phyloP scores from a whole-genome alignment of 92 coral and sea anemone species.

The Bergia puertoricense region DNA sequence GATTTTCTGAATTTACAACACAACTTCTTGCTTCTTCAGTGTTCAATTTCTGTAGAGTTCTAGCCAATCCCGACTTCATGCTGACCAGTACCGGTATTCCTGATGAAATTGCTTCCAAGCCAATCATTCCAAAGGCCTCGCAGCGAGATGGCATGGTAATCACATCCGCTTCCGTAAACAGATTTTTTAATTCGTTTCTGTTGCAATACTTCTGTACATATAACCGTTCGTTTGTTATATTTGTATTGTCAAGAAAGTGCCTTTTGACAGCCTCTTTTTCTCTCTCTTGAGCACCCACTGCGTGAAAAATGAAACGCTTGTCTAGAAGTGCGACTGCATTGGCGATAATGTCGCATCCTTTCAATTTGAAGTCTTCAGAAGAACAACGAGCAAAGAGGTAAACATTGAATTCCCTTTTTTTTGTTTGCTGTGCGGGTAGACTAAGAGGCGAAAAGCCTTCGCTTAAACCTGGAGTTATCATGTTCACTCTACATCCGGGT shows the following conservation, averaged over 20 bases:
- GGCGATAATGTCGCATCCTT: constrained; percentile 35
- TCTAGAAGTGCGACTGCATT: constrained; percentile 26
- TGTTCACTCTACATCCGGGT: not conserved
- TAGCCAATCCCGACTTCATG: not conserved
- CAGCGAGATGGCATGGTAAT: constrained; percentile 8
- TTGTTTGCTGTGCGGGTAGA: not conserved
- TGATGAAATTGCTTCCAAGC: constrained; percentile 14
- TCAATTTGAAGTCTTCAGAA: constrained; percentile 23
- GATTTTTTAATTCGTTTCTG: not conserved
- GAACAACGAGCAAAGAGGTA: constrained; percentile 33
- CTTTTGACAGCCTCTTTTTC: not conserved
- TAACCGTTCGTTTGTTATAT: not conserved
- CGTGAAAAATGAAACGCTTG: not conserved
- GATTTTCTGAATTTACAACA: not conserved
- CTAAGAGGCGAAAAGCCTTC: not conserved
- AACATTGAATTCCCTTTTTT: not conserved
- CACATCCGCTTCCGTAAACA: not conserved
- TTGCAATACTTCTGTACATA: not conserved
- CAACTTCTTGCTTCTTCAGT: not conserved
- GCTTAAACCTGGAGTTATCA: constrained; percentile 39
- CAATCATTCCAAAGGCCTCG: constrained; percentile 17
- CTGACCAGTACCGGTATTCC: constrained; percentile 4
- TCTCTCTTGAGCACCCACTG: not conserved
- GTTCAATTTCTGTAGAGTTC: not conserved
- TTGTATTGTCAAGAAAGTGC: not conserved